A percentile compares a stretch with the other conserved stretches of the same genome.
Evolutionary conservation across 1,140 invertebrate genomes (phyloP).

Genomic region (Drosophila jambulina): DNA sequence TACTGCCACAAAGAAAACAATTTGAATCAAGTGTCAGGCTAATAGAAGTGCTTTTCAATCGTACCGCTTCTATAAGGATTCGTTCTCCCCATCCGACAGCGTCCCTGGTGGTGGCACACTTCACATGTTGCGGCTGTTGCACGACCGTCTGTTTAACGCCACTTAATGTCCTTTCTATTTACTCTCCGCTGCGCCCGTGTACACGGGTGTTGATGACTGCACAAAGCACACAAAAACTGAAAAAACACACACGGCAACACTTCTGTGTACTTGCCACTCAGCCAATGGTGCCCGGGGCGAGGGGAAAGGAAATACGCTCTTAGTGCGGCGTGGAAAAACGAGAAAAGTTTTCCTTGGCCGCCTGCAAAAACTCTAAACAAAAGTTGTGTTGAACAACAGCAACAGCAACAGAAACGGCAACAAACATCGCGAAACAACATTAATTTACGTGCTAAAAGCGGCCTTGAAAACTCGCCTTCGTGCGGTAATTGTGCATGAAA

Average conservation of each 20-base stretch:
- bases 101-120: constrained; percentile 11
- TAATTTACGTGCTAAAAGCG: constrained; percentile 65
- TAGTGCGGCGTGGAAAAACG: constrained; percentile 32
- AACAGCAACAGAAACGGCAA: constrained; percentile 31
- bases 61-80: constrained; percentile 6
- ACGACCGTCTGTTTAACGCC: constrained; percentile 72
- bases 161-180: constrained; percentile 82
- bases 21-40: constrained; percentile 14
- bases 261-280: constrained; percentile 53
- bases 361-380: constrained; percentile 48
- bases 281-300: constrained; percentile 2
- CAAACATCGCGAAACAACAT: constrained; percentile 57
- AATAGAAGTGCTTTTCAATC: constrained; percentile 15
- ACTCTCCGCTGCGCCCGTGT: constrained; percentile 43
- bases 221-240: constrained; percentile 46
- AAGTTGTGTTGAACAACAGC: constrained; percentile 41
- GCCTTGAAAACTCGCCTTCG: constrained; percentile 52
- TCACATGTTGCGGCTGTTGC: constrained; percentile 60
- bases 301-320: constrained; percentile 2
- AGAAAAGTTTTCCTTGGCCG: constrained; percentile 33
- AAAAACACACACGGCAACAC: constrained; percentile 32
- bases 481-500: constrained; percentile 54
- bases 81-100: background rate
- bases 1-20: background rate
- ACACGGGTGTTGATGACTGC: constrained; percentile 44